phyloP scores from a whole-genome alignment of 2,888 invertebrate species.

The Pollenia labialis region DNA sequence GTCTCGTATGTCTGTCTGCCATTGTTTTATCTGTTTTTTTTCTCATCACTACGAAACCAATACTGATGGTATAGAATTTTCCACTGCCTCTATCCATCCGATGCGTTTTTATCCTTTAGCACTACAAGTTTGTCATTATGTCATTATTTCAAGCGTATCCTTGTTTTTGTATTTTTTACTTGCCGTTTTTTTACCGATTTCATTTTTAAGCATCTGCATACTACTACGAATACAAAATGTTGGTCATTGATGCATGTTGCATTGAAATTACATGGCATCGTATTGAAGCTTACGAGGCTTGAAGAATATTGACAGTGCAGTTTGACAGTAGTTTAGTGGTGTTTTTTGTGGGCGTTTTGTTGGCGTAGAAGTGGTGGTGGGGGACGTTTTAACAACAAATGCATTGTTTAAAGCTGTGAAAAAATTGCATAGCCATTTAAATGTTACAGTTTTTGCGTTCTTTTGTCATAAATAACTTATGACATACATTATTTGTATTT shows the following conservation, averaged over 20 bases:
- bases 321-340: conserved; percentile 54
- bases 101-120: conserved; percentile 33
- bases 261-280: conserved; percentile 11
- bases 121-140: conserved; percentile 65
- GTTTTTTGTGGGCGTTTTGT: conserved; percentile 37
- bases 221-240: conserved; percentile 6
- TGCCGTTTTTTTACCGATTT: conserved; percentile 2
- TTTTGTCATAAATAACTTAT: conserved; percentile 25
- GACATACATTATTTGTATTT: conserved; percentile 54
- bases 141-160: conserved; percentile 71
- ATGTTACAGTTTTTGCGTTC: conserved; percentile 36
- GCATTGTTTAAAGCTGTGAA: conserved; percentile 43
- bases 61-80: neutral
- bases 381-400: conserved; percentile 9
- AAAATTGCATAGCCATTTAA: conserved; percentile 57
- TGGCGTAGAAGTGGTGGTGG: neutral
- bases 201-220: conserved; percentile 28
- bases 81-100: conserved; percentile 9
- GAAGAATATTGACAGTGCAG: conserved; percentile 54
- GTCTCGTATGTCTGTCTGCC: neutral
- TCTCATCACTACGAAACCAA: conserved; percentile 1
- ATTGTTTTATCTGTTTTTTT: conserved; percentile 37
- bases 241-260: conserved; percentile 46
- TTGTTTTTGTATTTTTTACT: conserved; percentile 36
- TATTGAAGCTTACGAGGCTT: conserved; percentile 20